These are phyloP conservation scores for Mus spretus DNA, from an alignment of 2,797 vertebrate genomes.

Conservation along the genomic window DNA sequence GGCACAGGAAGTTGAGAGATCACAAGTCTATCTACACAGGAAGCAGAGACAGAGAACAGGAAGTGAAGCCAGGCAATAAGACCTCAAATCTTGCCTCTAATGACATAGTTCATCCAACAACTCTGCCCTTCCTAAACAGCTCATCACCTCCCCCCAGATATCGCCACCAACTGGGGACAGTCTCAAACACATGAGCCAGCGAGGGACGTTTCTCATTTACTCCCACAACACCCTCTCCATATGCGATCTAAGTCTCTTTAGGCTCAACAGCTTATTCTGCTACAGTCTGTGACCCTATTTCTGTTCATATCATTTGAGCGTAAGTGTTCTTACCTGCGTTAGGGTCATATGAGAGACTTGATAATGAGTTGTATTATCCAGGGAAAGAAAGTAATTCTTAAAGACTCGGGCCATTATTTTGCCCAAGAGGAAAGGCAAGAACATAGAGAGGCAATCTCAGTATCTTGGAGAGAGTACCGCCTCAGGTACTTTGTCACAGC, in stretches of 20 bases:
- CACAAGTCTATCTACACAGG: not conserved
- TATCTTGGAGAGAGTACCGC: not conserved
- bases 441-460: not conserved
- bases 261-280: not conserved
- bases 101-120: not conserved
- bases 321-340: not conserved
- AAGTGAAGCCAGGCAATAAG: not conserved
- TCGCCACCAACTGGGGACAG: not conserved
- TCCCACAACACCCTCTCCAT: not conserved
- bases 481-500: not conserved
- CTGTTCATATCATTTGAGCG: not conserved
- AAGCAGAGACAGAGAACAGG: not conserved
- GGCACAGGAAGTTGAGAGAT: not conserved
- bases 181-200: not conserved
- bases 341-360: accelerated
- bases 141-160: not conserved
- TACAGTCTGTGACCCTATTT: not conserved
- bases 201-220: not conserved
- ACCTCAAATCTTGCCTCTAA: not conserved
- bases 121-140: not conserved
- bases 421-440: conserved; percentile 7
- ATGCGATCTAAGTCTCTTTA: not conserved
- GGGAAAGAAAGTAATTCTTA: not conserved
- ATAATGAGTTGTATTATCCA: not conserved
- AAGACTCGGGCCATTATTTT: conserved; percentile 35